Conservation (phyloP, 2,888 invertebrate species). For the Zaprionus obscuricornis region DNA sequence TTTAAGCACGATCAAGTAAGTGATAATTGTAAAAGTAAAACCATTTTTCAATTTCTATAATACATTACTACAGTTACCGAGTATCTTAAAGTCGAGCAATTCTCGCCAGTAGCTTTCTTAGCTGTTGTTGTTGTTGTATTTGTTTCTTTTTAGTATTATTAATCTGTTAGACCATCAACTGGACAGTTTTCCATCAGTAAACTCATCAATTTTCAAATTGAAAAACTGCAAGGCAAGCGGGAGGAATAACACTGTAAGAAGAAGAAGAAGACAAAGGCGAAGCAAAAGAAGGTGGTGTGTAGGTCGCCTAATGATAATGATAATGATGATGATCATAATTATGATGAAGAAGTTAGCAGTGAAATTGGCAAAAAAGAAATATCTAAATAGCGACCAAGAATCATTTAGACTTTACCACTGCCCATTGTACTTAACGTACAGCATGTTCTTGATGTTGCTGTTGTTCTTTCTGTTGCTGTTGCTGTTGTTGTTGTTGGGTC, state of each 20-base stretch:
- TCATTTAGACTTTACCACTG: conserved; percentile 15
- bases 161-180: conserved; percentile 37
- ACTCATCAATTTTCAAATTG: conserved; percentile 72
- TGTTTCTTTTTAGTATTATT: conserved; percentile 15
- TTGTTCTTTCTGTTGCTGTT: neutral
- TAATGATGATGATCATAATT: conserved; percentile 7
- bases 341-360: conserved; percentile 32
- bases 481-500: conserved; percentile 45
- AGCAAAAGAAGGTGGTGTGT: too few species aligned
- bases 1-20: too few species aligned
- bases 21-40: too few species aligned
- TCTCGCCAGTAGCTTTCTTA: neutral
- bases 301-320: conserved; percentile 17
- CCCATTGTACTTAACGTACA: conserved; percentile 1
- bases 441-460: neutral
- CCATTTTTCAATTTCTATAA: too few species aligned
- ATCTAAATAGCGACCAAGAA: conserved; percentile 33
- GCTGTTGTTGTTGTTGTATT: too few species aligned
- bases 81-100: too few species aligned
- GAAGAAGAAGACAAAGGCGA: conserved; percentile 5
- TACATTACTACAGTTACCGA: too few species aligned
- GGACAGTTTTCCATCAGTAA: conserved; percentile 66
- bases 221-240: conserved; percentile 33
- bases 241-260: neutral
- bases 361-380: conserved; percentile 41